Base-by-base conservation (phyloP, 1,140 invertebrate genomes). In the Neodiprion fabricii region DNA sequence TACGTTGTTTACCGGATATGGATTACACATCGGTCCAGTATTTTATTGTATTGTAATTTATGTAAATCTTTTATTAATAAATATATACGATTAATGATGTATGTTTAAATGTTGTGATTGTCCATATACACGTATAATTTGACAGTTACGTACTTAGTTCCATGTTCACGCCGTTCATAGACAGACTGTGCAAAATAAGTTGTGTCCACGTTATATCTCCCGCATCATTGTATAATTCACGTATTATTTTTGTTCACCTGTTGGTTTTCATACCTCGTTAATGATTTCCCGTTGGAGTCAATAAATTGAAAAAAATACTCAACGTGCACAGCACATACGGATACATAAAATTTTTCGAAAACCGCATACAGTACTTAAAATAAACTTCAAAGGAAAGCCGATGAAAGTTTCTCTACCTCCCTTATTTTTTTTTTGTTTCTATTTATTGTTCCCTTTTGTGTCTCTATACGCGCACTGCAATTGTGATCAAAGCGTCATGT, bases 51-150 rank as follows among this genome's bases (percentile, higher is more conserved):
- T 77, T 84, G 81, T 84, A 84, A 83, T 84, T 83, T 79, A 83
- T 84, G 82, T 83, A 84, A 81, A 84, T 83, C 79, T 78, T 80
- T 61, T 61, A 81, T 82, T 79, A 83, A 84, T 82, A 83, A 84
- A 83, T 78, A 78, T 78, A 61, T 61, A 61, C 53, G 8, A 61
- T 61, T 61, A 17, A 61, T 61, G 5, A 40, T 61, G n/a, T 61
- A 61, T 61, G 53, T 61, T 61, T 61, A 61, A 61, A 61, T 61
- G 53, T 61, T 61, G 53, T 61, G 53, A 61, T 61, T 61, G 53
- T 61, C 9, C n/a, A 40, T 40, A 40, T 40, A 40, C 28, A 40
- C 28, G 28, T 40, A 40, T 40, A 40, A 40, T 40, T 5, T 40
- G 1, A 40, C 28, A 40, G 28, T 40, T 40, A 40, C 28, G 28